Evolutionary conservation across 2,797 vertebrate species (phyloP), one percentile per base, ranked within the genome.

Genomic region (Salmo trutta): DNA sequence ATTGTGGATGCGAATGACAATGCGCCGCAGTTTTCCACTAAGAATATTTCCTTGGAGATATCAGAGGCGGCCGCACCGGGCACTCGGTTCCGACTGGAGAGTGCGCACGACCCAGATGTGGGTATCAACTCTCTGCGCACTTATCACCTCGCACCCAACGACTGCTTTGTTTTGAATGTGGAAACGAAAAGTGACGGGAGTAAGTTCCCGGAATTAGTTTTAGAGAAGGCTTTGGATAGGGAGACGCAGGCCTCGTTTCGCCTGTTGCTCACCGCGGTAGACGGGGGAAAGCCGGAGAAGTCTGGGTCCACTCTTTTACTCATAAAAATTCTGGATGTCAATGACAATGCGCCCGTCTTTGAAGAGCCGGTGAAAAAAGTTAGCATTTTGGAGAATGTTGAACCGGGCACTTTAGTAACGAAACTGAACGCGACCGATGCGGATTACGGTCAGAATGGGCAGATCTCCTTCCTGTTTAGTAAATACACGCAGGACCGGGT

Each of bases 1-100:
- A 93, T 99, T 82, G 83, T 96, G 90, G 98, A 99, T 82, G 91
- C 97, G 73, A 99, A 99, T 36, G 98, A 99, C 89, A 99, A 99
- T 73, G 94, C 96, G 16, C 98, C 98, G 4, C 94, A 91, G 80
- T 99, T 99, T 88, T 94, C 95, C 62, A 95, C 93, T 0, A 84
- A 88, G 66, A 94, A 94, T 83, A 93, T 96, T 81, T 94, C 94
- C 36, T 73, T 99, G 88, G 96, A 96, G 56, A 92, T 99, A 2
- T 96, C 96, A 0, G 98, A 99, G 81, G 96, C 97, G 41, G 95
- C 96, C 3, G 90, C 93, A 1, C 92, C 94, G 24, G 97, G 96
- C 2, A 90, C 96, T 0, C 91, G 90, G 75, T 98, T 98, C 83
- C 96, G 96, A n/a, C 87, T 99, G 90, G 96, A 98, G 78, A 95